Base-by-base conservation (phyloP, 2,113 vertebrate genomes). In the Elephantulus edwardii region DNA sequence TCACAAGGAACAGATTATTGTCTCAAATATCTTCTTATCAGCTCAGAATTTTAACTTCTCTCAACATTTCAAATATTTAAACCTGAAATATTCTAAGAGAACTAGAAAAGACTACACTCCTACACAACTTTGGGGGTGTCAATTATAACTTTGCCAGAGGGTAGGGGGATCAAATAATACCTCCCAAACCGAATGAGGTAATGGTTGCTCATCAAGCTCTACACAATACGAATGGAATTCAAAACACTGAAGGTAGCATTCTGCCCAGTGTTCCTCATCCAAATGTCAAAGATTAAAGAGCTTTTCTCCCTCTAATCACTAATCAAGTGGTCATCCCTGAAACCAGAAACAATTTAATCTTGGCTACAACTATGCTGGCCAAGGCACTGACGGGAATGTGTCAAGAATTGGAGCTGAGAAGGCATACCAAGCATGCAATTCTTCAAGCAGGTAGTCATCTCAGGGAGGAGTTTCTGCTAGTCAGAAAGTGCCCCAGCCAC, bases 201-300 rank as follows among this genome's bases (percentile, higher is more conserved):
- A 40, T 88, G 75, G 35, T 87, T 96, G 75, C 81, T 95, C 90
- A 83, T 35, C 83, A 93, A 94, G 92, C 5, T 76, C 80, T 85
- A 75, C 46, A 54, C 74, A 88, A 93, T 22, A 60, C 60, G 77
- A 35, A 0, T 64, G 54, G 91, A 93, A 95, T 95, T 91, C 71
- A 83, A 83, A 93, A 42, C 74, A 74, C 35, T 5, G 19, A 78
- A 74, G 78, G 87, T 8, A 78, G 81, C 38, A 46, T 80, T 86
- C 91, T 82, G 89, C 78, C 46, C 46, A 88, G 72, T 42, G n/a
- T 50, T 82, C 80, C 60, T 90, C 70, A 77, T 76, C 88, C 95
- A 91, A 94, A 92, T 96, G 83, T 93, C 87, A 95, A 95, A 97
- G 92, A 89, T 85, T 9, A 93, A 93, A 95, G 94, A n/a, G 50